phyloP scores from a whole-genome alignment of 2,888 invertebrate genomes.

The Euclidia mi region DNA sequence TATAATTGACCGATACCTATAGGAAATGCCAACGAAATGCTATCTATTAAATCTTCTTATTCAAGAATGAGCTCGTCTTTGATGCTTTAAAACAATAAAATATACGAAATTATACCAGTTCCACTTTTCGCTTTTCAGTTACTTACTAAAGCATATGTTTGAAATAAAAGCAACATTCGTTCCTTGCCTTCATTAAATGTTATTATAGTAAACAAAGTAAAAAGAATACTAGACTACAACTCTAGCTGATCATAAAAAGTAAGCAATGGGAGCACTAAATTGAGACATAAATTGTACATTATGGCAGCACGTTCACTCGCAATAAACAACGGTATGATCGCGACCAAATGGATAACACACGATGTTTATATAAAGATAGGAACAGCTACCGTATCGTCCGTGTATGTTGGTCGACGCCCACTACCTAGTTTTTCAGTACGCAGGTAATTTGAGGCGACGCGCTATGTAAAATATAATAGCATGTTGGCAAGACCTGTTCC shows the following conservation, averaged over 20 bases:
- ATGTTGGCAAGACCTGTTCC: too few relatives aligned
- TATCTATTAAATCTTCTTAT: too few relatives aligned
- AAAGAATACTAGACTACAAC: slow-evolving; percentile 28
- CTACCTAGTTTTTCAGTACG: slow-evolving; percentile 21
- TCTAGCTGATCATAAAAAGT: slow-evolving; percentile 43
- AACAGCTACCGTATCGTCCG: slow-evolving; percentile 46
- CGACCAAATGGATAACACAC: slow-evolving; percentile 37
- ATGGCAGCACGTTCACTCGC: slow-evolving; percentile 39
- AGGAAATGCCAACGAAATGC: too few relatives aligned
- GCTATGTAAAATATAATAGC: too few relatives aligned
- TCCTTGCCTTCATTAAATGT: slow-evolving; percentile 12
- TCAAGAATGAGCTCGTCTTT: too few relatives aligned
- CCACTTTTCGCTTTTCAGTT: too few relatives aligned
- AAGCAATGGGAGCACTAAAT: slow-evolving; percentile 57
- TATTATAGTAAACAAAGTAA: slow-evolving; percentile 17
- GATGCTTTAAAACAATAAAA: too few relatives aligned
- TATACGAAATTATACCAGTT: too few relatives aligned
- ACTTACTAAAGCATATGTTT: background rate
- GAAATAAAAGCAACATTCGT: background rate
- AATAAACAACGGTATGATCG: slow-evolving; percentile 54
- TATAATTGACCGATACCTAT: too few relatives aligned
- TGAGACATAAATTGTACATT: slow-evolving; percentile 57
- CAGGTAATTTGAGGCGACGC: slow-evolving; percentile 12
- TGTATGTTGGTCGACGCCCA: slow-evolving; percentile 31
- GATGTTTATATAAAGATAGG: slow-evolving; percentile 49